These are phyloP conservation scores for Tragopan temminckii DNA, from an alignment of 2,797 vertebrate species.

Conservation along the genomic window DNA sequence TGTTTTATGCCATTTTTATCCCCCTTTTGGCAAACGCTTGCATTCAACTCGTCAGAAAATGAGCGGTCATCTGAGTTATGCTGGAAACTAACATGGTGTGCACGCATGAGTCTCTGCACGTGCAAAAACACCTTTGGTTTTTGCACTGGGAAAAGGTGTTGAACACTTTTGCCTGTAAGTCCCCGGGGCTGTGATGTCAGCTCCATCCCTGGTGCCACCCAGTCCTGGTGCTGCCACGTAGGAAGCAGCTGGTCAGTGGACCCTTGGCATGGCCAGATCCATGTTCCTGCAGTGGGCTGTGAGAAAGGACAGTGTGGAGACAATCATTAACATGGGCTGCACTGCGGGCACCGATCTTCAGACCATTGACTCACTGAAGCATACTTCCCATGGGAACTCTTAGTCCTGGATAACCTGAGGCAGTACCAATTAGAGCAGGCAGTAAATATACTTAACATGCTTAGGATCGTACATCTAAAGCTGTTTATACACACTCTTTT, in stretches of 20 bases:
- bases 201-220: not conserved
- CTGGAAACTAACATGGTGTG: not conserved
- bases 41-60: not conserved
- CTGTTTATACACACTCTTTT: conserved; percentile 70
- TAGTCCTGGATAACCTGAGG: conserved; percentile 59
- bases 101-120: not conserved
- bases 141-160: not conserved
- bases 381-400: conserved; percentile 65
- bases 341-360: conserved; percentile 20
- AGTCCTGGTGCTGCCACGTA: not conserved
- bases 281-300: not conserved
- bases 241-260: not conserved
- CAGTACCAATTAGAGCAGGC: conserved; percentile 63
- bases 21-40: not conserved
- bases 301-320: conserved; percentile 3
- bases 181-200: not conserved
- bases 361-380: conserved; percentile 43
- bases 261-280: not conserved
- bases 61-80: rapidly evolving
- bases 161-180: not conserved
- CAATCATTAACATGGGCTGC: conserved; percentile 63
- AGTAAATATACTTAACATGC: conserved; percentile 68
- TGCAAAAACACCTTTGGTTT: not conserved
- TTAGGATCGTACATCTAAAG: conserved; percentile 71
- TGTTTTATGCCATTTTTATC: not conserved